These are phyloP conservation scores for Zenarchopterus dispar DNA, from an alignment of 2,797 vertebrate species.

Conservation along the genomic window DNA sequence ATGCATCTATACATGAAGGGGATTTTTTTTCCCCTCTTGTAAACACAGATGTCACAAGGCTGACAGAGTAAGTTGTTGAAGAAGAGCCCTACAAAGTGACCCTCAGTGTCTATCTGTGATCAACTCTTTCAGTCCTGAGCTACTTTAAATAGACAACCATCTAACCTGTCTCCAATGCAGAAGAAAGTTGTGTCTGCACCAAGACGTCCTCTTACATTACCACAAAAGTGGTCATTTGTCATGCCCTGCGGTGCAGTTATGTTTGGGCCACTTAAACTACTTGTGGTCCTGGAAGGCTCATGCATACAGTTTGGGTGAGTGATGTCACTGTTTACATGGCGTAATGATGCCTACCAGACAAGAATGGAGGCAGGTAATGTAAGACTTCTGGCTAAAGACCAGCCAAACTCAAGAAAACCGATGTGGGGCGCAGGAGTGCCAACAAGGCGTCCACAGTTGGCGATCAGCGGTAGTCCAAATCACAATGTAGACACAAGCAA, in stretches of 20 bases:
- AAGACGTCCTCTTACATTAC: not conserved
- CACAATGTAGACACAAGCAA: conserved; percentile 42
- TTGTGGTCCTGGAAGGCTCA: conserved; percentile 3
- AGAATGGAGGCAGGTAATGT: conserved; percentile 12
- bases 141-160: not conserved
- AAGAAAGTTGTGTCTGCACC: conserved; percentile 1
- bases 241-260: not conserved
- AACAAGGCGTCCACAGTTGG: not conserved
- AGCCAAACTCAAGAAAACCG: not conserved
- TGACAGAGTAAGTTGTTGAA: too few species aligned
- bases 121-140: not conserved
- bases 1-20: too few species aligned
- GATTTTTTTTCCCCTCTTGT: too few species aligned
- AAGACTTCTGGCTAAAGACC: conserved; percentile 12
- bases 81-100: too few species aligned
- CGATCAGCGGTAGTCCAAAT: conserved; percentile 13
- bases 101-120: too few species aligned
- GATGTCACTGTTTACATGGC: conserved; percentile 7
- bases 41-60: too few species aligned
- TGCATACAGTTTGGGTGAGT: conserved; percentile 1
- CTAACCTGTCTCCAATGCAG: not conserved
- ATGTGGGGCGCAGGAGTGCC: too few species aligned
- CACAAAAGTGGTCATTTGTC: conserved; percentile 3
- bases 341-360: conserved; percentile 13
- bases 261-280: conserved; percentile 10